Evolutionary conservation across 2,113 vertebrate species (phyloP).

Genomic region (Gambusia holbrooki): DNA sequence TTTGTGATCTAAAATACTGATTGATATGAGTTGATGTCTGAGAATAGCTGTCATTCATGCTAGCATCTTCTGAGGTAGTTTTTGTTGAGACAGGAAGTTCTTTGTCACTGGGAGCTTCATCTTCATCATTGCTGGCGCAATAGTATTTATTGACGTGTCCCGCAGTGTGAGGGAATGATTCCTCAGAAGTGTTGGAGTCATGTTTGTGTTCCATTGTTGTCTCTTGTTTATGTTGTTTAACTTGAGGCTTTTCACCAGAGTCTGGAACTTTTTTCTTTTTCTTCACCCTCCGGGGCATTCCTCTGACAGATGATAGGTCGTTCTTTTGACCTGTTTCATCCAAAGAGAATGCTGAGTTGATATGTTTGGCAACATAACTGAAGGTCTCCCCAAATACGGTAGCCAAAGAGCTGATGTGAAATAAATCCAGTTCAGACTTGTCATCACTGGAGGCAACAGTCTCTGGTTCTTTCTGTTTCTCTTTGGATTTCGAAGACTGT

Average conservation of each 20-base stretch:
- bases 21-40: conserved; percentile 73
- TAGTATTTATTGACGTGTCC: conserved; percentile 78
- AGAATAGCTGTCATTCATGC: conserved; percentile 71
- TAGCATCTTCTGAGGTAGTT: conserved; percentile 40
- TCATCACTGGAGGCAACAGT: conserved; percentile 11
- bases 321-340: conserved; percentile 5
- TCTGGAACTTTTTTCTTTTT: conserved; percentile 38
- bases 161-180: conserved; percentile 71
- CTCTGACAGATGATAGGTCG: conserved; percentile 8
- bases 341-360: conserved; percentile 71
- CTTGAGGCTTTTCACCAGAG: conserved; percentile 8
- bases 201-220: conserved; percentile 6
- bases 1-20: conserved; percentile 68
- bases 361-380: conserved; percentile 74
- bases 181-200: conserved; percentile 54
- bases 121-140: conserved; percentile 57
- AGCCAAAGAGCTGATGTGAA: conserved; percentile 74
- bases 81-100: neutral
- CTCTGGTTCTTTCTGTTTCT: conserved; percentile 9
- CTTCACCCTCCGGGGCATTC: conserved; percentile 15
- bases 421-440: conserved; percentile 58
- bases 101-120: conserved; percentile 31
- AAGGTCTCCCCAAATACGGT: conserved; percentile 77
- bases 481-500: neutral
- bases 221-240: conserved; percentile 5